Evolutionary conservation across 2,888 invertebrate genomes (phyloP).

Genomic region (Brachynemurus nebulosus): DNA sequence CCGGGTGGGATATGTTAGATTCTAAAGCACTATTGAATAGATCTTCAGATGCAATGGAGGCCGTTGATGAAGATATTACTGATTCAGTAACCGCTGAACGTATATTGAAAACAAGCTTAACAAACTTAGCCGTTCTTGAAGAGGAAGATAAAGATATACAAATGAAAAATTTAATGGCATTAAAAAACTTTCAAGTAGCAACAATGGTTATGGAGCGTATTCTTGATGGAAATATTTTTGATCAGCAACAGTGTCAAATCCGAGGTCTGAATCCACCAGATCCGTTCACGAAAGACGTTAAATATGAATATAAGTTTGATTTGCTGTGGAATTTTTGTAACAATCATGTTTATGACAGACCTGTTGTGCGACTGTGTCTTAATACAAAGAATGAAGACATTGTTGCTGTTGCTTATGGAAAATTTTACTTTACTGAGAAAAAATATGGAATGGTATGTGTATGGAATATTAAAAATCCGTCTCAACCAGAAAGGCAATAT

Average conservation of each 20-base stretch:
- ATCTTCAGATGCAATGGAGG: constrained; percentile 32
- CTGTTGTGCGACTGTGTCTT: constrained; percentile 50
- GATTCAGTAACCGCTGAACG: constrained; percentile 13
- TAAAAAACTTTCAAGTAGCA: constrained; percentile 41
- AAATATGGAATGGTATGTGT: constrained; percentile 51
- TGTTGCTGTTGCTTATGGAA: constrained; percentile 62
- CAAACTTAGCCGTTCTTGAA: constrained; percentile 16
- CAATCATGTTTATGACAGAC: constrained; percentile 35
- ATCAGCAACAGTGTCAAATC: constrained; percentile 53
- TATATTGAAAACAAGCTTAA: constrained; percentile 22
- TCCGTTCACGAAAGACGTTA: constrained; percentile 45
- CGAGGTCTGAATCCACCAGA: constrained; percentile 48
- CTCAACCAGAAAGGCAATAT: constrained; percentile 57
- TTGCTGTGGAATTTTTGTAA: constrained; percentile 53
- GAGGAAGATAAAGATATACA: constrained; percentile 27
- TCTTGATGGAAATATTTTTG: constrained; percentile 51
- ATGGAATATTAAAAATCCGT: constrained; percentile 73
- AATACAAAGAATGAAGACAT: constrained; percentile 55
- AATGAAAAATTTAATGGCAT: constrained; percentile 26
- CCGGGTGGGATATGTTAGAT: constrained; percentile 67
- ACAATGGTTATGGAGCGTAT: constrained; percentile 54
- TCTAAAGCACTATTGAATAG: constrained; percentile 36
- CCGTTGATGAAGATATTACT: constrained; percentile 30
- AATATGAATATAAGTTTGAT: constrained; percentile 50
- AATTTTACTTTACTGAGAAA: constrained; percentile 39